Percentiles rank a stretch among this genome's conserved stretches.
Evolutionary conservation across 2,797 vertebrate genomes (phyloP).

Genomic region (Crax fasciolata): DNA sequence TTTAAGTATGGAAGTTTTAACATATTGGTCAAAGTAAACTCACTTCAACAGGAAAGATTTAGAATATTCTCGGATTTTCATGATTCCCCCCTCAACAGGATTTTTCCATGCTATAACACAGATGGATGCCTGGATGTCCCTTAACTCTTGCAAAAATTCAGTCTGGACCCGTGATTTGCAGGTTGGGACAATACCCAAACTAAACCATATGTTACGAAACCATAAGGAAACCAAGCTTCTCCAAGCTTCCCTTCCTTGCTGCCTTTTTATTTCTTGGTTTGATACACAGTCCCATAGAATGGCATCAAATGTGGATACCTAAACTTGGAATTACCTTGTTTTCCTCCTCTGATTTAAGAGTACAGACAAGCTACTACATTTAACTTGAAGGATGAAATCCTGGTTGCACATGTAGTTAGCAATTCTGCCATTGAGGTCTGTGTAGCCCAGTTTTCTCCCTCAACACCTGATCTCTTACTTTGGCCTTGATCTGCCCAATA

Average conservation of each 20-base stretch:
- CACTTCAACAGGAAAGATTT: background rate
- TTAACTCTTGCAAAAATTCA: background rate
- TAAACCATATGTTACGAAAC: background rate
- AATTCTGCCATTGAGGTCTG: background rate
- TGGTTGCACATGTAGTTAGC: rapidly evolving
- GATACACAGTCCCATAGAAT: background rate
- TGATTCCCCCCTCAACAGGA: background rate
- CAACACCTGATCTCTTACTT: slow-evolving; percentile 3
- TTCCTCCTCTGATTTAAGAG: background rate
- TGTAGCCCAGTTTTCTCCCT: background rate
- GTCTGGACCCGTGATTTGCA: background rate
- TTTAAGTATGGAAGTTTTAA: background rate
- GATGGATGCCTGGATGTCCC: background rate
- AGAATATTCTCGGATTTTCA: background rate
- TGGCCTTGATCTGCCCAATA: slow-evolving; percentile 39
- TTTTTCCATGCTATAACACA: background rate
- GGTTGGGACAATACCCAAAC: background rate
- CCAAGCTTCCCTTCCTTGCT: background rate
- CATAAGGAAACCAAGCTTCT: background rate
- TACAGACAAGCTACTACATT: rapidly evolving
- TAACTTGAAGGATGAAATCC: background rate
- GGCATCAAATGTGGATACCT: background rate
- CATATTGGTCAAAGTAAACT: background rate
- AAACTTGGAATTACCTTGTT: background rate
- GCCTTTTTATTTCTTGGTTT: background rate